A percentile compares a stretch with the other conserved stretches of the same genome.
Conservation (phyloP, 2,888 invertebrate genomes). For the Stenchaetothrips biformis region DNA sequence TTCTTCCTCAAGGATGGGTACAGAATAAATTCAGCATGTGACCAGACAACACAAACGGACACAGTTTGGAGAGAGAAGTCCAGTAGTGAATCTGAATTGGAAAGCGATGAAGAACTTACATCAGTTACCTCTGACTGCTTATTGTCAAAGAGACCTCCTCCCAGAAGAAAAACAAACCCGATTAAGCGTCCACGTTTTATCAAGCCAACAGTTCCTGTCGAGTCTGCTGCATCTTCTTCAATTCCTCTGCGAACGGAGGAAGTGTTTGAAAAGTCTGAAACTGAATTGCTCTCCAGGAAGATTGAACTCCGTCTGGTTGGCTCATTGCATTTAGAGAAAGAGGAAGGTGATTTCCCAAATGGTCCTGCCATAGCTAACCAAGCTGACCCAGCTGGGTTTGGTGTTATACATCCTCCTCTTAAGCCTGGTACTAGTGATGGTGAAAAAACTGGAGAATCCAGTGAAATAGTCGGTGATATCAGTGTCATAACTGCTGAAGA, state of each 20-base stretch:
- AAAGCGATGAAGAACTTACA: slow-evolving; percentile 33
- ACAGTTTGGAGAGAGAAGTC: not conserved
- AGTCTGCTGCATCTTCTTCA: slow-evolving; percentile 36
- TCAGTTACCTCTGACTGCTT: slow-evolving; percentile 27
- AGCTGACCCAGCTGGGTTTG: slow-evolving; percentile 41
- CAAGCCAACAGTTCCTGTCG: slow-evolving; percentile 42
- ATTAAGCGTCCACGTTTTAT: slow-evolving; percentile 56
- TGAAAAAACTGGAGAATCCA: slow-evolving; percentile 36
- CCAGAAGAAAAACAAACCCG: slow-evolving; percentile 48
- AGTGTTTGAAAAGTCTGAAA: slow-evolving; percentile 52
- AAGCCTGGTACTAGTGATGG: slow-evolving; percentile 35
- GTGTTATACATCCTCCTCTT: slow-evolving; percentile 40
- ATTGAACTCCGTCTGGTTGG: slow-evolving; percentile 47
- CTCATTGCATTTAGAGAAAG: not conserved
- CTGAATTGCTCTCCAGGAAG: slow-evolving; percentile 47
- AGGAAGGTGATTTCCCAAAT: not conserved
- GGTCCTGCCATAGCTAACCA: slow-evolving; percentile 29
- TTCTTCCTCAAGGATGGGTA: not conserved
- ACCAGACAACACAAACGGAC: not conserved
- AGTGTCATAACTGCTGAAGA: slow-evolving; percentile 57
- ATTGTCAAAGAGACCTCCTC: slow-evolving; percentile 45
- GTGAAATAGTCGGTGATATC: slow-evolving; percentile 40
- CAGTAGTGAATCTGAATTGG: slow-evolving; percentile 34
- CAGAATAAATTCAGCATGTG: not conserved
- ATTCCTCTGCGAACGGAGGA: slow-evolving; percentile 49